Conservation (phyloP, 2,113 vertebrate species). For the Sciurus niger region DNA sequence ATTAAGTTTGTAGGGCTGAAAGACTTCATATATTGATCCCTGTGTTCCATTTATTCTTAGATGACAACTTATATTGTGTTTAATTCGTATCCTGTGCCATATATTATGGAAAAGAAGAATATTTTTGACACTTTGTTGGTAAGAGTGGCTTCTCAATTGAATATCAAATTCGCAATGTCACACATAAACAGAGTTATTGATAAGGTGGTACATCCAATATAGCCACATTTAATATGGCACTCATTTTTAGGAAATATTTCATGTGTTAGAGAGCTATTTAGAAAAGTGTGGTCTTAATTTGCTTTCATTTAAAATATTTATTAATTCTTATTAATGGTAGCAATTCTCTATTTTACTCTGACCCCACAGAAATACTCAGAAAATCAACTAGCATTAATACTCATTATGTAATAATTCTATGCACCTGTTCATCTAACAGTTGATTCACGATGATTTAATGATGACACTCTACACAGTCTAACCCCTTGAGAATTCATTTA, state of each 20-base stretch:
- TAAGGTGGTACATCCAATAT: too few species aligned
- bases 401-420: not conserved
- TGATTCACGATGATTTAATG: not conserved
- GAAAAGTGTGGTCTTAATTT: slow-evolving; percentile 52
- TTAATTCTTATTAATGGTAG: not conserved
- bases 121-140: not conserved
- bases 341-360: not conserved
- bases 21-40: not conserved
- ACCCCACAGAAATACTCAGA: not conserved
- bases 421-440: not conserved
- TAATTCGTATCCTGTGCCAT: not conserved
- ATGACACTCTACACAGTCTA: not conserved
- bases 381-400: not conserved
- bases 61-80: not conserved
- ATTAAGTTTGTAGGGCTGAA: not conserved
- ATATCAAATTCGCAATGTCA: not conserved
- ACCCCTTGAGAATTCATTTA: slow-evolving; percentile 31
- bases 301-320: slow-evolving; percentile 24
- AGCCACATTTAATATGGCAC: not conserved
- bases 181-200: not conserved
- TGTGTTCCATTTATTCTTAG: not conserved
- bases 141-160: not conserved
- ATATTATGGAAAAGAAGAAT: not conserved
- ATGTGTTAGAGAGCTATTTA: not conserved
- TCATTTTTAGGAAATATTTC: not conserved